Evolutionary conservation across 2,888 invertebrate species (phyloP), one percentile per base, ranked within the genome.

Genomic region (Lasiommata megera): DNA sequence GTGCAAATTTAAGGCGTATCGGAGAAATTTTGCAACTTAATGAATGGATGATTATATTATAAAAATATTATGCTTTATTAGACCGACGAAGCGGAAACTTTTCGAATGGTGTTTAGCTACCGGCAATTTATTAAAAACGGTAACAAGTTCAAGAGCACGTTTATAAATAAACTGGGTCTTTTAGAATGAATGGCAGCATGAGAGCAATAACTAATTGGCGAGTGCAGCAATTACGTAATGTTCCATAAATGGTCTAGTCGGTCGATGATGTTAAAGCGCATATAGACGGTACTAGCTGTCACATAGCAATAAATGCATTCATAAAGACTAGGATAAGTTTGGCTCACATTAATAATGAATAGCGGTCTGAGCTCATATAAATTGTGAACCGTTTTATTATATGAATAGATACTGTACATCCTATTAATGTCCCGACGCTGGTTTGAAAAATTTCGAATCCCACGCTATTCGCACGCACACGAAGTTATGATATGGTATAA

Each of bases 91-190:
- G 67, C 76, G 76, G 76, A 78, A 80, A 72, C 69, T 37, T 40
- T 61, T 55, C 67, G 62, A 65, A 63, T 36, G 18, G 52, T 40
- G 67, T 68, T 71, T 62, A 63, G 68, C 71, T 67, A 67, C 68
- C 66, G 80, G 67, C 66, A 76, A 79, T 80, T 66, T 63, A 68
- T 72, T 73, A 60, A 65, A 64, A 65, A 60, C 61, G 67, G 63
- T 59, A 62, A 63, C 73, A 83, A 85, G 86, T 86, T 86, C 88
- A 88, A 85, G 85, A 78, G 70, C 83, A 77, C 67, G 74, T 63
- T 69, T 61, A 77, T 79, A 73, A 73, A 76, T 70, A 66, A 70
- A 68, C 69, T 67, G 60, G 70, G 71, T 64, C 66, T 73, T 65
- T 72, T 72, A 72, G 71, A 77, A 77, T 72, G 72, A 76, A 77